A percentile compares a stretch with the other conserved stretches of the same genome.
These are phyloP conservation scores for Rhyacichthys aspro DNA, from an alignment of 2,797 vertebrate genomes.

Conservation along the genomic window DNA sequence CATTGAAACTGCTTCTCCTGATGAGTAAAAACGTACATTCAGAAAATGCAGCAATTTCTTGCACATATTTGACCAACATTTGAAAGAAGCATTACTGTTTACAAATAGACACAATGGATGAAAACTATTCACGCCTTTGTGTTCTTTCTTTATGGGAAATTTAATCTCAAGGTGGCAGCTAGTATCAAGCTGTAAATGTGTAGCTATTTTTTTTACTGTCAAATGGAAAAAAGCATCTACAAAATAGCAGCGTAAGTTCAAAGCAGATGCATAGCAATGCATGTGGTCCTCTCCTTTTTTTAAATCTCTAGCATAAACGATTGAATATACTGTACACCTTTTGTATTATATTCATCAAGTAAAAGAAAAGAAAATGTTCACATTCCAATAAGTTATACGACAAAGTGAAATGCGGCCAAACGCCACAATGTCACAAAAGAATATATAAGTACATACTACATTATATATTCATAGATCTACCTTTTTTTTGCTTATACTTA, in stretches of 20 bases:
- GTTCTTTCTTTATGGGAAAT: conserved; percentile 16
- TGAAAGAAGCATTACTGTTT: conserved; percentile 2
- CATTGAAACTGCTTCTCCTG: background rate
- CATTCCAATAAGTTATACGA: conserved; percentile 68
- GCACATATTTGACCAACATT: no score
- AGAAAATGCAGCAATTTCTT: background rate
- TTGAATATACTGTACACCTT: conserved; percentile 72
- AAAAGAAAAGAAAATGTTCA: conserved; percentile 69
- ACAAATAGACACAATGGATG: background rate
- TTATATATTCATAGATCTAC: conserved; percentile 64
- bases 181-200: conserved; percentile 4
- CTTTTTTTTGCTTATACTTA: conserved; percentile 46
- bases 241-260: conserved; percentile 34
- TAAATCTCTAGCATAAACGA: conserved; percentile 67
- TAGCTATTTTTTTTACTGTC: conserved; percentile 8
- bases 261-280: conserved; percentile 58
- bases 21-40: background rate
- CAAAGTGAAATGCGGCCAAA: conserved; percentile 46
- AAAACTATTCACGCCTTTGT: background rate
- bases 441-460: conserved; percentile 69
- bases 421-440: conserved; percentile 55
- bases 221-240: conserved; percentile 6
- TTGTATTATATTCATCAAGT: conserved; percentile 64
- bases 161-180: conserved; percentile 6
- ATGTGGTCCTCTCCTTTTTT: conserved; percentile 63